These are phyloP conservation scores for Cyclopterus lumpus DNA, from an alignment of 2,797 vertebrate genomes.

Conservation along the genomic window DNA sequence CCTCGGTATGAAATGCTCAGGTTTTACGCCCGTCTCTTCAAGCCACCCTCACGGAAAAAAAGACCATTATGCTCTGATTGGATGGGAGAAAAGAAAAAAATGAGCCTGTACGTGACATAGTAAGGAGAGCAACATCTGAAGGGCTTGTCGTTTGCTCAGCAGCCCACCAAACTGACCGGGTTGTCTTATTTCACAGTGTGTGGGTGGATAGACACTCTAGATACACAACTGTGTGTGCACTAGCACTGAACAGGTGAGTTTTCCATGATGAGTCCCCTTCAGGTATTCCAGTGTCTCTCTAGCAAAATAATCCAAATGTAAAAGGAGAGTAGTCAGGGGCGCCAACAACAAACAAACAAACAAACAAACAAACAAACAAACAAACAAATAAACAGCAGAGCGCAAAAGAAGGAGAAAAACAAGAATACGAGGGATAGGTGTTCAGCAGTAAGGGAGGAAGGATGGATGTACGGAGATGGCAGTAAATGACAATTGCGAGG, in stretches of 20 bases:
- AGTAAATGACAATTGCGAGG: slow-evolving; percentile 10
- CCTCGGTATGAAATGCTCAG: neutral
- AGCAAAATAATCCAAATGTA: slow-evolving; percentile 1
- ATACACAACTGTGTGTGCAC: too few relatives aligned
- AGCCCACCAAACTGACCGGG: neutral
- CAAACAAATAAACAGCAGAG: slow-evolving; percentile 1
- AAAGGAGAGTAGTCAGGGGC: neutral
- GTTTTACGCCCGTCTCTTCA: neutral
- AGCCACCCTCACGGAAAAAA: neutral
- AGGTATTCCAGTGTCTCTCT: neutral
- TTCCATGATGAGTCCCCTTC: neutral
- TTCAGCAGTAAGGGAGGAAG: neutral
- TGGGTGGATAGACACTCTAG: neutral
- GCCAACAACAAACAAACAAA: neutral
- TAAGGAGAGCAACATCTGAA: neutral
- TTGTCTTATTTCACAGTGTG: neutral
- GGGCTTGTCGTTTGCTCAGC: neutral
- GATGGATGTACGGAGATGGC: neutral
- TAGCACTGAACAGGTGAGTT: neutral
- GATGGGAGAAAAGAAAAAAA: neutral
- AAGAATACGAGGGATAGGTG: neutral
- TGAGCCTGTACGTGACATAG: neutral
- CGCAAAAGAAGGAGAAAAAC: neutral
- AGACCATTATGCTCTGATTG: neutral
- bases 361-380: too few relatives aligned